Conservation (phyloP, 2,797 vertebrate species). For the Diceros bicornis region DNA sequence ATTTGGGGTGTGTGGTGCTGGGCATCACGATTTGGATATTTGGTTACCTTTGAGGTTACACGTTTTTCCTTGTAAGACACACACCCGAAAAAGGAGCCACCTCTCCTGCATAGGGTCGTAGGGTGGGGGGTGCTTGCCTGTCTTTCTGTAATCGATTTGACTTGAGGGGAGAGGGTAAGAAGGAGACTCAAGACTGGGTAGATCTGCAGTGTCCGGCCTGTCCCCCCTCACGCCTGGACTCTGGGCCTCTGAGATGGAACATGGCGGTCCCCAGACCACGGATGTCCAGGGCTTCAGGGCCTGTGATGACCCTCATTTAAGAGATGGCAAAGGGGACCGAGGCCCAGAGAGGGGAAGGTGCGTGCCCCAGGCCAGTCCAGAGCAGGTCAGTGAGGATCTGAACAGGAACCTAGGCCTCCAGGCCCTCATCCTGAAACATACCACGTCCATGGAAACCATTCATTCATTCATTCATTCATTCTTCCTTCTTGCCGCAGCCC, state of each 20-base stretch:
- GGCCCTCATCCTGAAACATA: neutral
- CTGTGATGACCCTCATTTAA: neutral
- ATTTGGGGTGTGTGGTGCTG: conserved; percentile 82
- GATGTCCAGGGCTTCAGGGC: neutral
- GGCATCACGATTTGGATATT: conserved; percentile 79
- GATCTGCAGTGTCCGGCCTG: neutral
- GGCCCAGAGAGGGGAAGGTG: neutral
- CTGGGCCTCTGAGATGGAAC: neutral
- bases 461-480: neutral
- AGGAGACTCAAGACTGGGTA: neutral
- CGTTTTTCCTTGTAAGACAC: conserved; percentile 77
- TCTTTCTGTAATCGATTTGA: neutral
- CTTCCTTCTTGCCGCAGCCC: neutral
- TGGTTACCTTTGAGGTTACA: conserved; percentile 77
- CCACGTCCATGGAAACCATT: neutral
- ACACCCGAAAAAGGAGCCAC: conserved; percentile 74
- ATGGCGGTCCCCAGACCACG: neutral
- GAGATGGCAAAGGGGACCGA: neutral
- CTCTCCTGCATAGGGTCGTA: neutral
- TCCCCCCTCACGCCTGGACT: neutral
- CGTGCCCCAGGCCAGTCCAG: neutral
- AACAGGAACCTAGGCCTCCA: neutral
- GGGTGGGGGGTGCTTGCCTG: neutral
- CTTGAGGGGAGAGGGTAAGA: neutral
- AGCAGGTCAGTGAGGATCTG: neutral